Conservation (phyloP, 1,140 invertebrate species). For the Formica selysi region DNA sequence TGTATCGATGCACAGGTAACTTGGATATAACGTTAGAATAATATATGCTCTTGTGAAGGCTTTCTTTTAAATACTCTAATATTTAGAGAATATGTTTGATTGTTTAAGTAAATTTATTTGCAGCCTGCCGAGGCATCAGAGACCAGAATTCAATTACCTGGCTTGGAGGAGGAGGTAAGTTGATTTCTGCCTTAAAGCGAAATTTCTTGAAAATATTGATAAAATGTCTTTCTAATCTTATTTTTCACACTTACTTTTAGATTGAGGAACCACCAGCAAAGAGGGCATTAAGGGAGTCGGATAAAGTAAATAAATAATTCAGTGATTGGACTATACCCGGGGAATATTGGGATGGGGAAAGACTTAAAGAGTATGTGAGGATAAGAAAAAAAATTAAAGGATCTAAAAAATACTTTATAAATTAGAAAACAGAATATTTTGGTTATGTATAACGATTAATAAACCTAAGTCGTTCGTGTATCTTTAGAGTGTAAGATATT, state of each 20-base stretch:
- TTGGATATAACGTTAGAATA: slow-evolving; percentile 24
- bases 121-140: slow-evolving; percentile 93
- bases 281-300: slow-evolving; percentile 84
- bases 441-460: slow-evolving; percentile 85
- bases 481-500: slow-evolving; percentile 82
- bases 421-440: slow-evolving; percentile 86
- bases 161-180: slow-evolving; percentile 89
- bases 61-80: slow-evolving; percentile 16
- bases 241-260: slow-evolving; percentile 70
- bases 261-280: slow-evolving; percentile 85
- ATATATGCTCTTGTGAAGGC: slow-evolving; percentile 21
- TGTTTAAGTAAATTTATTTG: slow-evolving; percentile 70
- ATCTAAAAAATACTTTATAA: slow-evolving; percentile 81
- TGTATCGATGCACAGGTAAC: slow-evolving; percentile 90
- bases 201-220: slow-evolving; percentile 6
- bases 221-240: slow-evolving; percentile 56
- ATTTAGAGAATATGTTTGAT: slow-evolving; percentile 1
- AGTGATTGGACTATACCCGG: slow-evolving; percentile 75
- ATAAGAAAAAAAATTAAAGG: slow-evolving; percentile 75
- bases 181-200: slow-evolving; percentile 40
- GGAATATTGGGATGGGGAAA: slow-evolving; percentile 69
- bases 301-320: slow-evolving; percentile 85
- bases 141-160: slow-evolving; percentile 91
- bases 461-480: slow-evolving; percentile 84
- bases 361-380: slow-evolving; percentile 72